Evolutionary conservation across 1,140 invertebrate genomes (phyloP).

Genomic region (Drosophila ananassae): DNA sequence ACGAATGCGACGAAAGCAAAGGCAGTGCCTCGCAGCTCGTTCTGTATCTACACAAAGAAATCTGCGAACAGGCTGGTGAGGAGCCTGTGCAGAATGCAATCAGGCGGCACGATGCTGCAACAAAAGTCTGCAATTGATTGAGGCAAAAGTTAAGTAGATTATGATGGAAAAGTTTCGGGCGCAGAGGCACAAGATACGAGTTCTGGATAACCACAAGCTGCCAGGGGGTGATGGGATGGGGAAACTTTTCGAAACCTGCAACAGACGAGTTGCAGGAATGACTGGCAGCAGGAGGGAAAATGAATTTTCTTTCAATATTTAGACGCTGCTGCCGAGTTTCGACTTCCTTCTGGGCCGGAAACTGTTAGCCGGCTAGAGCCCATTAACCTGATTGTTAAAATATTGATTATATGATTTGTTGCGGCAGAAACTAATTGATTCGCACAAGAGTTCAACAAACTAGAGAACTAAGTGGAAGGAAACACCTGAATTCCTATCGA

Average conservation of each 20-base stretch:
- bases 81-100: conserved; percentile 68
- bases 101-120: conserved; percentile 57
- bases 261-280: conserved; percentile 22
- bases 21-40: conserved; percentile 30
- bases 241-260: conserved; percentile 66
- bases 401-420: conserved; percentile 35
- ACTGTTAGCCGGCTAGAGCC: conserved; percentile 39
- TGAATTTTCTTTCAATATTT: background rate
- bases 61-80: conserved; percentile 24
- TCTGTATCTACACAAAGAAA: conserved; percentile 75
- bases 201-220: conserved; percentile 46
- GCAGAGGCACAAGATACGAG: conserved; percentile 1
- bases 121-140: conserved; percentile 76
- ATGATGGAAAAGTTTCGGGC: conserved; percentile 76
- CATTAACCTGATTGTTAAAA: conserved; percentile 31
- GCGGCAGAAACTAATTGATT: conserved; percentile 8
- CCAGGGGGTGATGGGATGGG: conserved; percentile 31
- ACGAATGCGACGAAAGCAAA: conserved; percentile 26
- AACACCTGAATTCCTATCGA: background rate
- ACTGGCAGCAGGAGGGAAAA: too few species aligned
- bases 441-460: conserved; percentile 13
- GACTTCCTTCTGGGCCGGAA: conserved; percentile 49
- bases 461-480: too few species aligned
- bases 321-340: conserved; percentile 3
- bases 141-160: conserved; percentile 82